These are phyloP conservation scores for Girardinichthys multiradiatus DNA, from an alignment of 2,113 vertebrate species.

Conservation along the genomic window DNA sequence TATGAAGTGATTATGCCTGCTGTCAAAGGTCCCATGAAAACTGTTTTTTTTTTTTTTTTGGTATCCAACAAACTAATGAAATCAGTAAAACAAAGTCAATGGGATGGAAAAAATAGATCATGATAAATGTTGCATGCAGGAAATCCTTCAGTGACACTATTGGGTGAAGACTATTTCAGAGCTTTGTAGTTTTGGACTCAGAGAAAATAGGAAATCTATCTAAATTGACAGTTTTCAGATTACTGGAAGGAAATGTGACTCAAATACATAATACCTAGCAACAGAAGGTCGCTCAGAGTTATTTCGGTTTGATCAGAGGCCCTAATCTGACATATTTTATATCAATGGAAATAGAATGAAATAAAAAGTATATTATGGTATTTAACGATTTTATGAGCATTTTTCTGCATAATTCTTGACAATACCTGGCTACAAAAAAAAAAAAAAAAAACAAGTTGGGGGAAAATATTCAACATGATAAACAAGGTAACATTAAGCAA, in stretches of 20 bases:
- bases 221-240: too few relatives aligned
- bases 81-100: neutral
- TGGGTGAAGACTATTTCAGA: too few relatives aligned
- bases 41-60: neutral
- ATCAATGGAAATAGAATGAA: neutral
- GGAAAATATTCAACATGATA: neutral
- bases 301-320: neutral
- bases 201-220: too few relatives aligned
- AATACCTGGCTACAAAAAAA: too few relatives aligned
- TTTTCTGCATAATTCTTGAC: neutral
- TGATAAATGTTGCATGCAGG: neutral
- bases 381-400: neutral
- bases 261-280: neutral
- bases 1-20: neutral
- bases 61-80: neutral
- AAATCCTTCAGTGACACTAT: neutral
- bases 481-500: neutral
- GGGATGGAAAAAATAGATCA: neutral
- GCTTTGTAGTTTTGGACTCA: too few relatives aligned
- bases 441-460: neutral
- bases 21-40: conserved; percentile 34
- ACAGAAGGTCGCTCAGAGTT: too few relatives aligned
- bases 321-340: neutral
- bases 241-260: neutral
- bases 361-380: neutral